phyloP scores from a whole-genome alignment of 64 coral and sea anemone species.

The Porites australiensis region DNA sequence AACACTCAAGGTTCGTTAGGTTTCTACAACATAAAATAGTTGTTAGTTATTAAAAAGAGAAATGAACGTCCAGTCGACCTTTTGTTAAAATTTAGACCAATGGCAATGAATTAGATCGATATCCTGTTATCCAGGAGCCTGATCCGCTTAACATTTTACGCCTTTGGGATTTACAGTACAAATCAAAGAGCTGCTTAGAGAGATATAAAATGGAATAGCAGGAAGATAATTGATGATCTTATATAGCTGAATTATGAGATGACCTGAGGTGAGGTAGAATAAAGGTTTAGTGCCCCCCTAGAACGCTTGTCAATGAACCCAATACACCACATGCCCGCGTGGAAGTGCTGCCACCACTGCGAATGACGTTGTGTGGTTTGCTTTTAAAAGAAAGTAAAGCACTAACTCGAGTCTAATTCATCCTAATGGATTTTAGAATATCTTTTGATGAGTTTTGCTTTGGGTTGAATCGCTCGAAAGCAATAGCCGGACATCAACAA shows the following conservation, averaged over 20 bases:
- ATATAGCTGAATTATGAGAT: conserved; percentile 63
- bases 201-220: conserved; percentile 55
- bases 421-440: conserved; percentile 54
- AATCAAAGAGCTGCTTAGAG: conserved; percentile 54
- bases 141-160: conserved; percentile 31
- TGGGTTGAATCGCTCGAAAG: conserved; percentile 6
- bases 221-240: conserved; percentile 71
- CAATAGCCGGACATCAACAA: conserved; percentile 24
- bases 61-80: not conserved
- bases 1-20: not conserved
- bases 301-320: conserved; percentile 66
- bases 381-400: conserved; percentile 71
- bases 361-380: conserved; percentile 61
- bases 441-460: conserved; percentile 46
- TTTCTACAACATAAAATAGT: not conserved
- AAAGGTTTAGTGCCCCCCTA: conserved; percentile 75
- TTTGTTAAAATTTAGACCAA: not conserved
- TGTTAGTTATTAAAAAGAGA: not conserved
- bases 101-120: conserved; percentile 28
- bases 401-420: conserved; percentile 65
- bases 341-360: conserved; percentile 50
- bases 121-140: conserved; percentile 49
- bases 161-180: conserved; percentile 57
- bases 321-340: conserved; percentile 72
- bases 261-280: conserved; percentile 63